A percentile compares a stretch with the other conserved stretches of the same genome.
Evolutionary conservation across 1,140 invertebrate species (phyloP).

Genomic region (Bombus sibiricus): DNA sequence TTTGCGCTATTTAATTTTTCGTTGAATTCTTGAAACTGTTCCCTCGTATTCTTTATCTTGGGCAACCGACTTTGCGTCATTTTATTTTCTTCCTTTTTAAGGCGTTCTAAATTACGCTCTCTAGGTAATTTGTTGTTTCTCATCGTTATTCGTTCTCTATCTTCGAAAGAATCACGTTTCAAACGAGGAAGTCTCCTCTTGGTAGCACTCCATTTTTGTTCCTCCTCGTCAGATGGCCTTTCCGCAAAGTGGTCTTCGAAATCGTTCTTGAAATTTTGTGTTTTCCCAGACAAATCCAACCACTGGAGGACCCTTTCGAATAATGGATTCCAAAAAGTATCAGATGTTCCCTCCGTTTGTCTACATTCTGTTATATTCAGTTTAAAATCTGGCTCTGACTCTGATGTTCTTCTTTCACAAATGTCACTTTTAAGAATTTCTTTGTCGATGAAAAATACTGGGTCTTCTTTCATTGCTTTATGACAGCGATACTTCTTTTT

Average conservation of each 20-base stretch:
- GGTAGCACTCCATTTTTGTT: conserved; percentile 36
- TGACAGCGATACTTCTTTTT: not conserved
- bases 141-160: conserved; percentile 38
- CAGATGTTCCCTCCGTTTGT: conserved; percentile 11
- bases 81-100: conserved; percentile 12
- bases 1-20: conserved; percentile 1
- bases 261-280: conserved; percentile 40
- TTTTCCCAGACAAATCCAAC: conserved; percentile 80
- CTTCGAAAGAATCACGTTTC: conserved; percentile 32
- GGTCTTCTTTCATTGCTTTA: not conserved
- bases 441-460: not conserved
- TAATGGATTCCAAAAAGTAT: conserved; percentile 71
- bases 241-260: conserved; percentile 11
- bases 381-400: conserved; percentile 1
- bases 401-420: not conserved
- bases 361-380: not conserved
- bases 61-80: conserved; percentile 14
- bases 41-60: conserved; percentile 21
- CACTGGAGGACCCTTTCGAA: conserved; percentile 82
- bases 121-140: conserved; percentile 63
- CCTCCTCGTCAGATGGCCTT: not conserved
- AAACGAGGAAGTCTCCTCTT: conserved; percentile 23
- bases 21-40: not conserved
- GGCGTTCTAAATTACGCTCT: conserved; percentile 17
- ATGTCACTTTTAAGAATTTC: not conserved